Conservation (phyloP, 2,113 vertebrate genomes). For the Hydropotes inermis region DNA sequence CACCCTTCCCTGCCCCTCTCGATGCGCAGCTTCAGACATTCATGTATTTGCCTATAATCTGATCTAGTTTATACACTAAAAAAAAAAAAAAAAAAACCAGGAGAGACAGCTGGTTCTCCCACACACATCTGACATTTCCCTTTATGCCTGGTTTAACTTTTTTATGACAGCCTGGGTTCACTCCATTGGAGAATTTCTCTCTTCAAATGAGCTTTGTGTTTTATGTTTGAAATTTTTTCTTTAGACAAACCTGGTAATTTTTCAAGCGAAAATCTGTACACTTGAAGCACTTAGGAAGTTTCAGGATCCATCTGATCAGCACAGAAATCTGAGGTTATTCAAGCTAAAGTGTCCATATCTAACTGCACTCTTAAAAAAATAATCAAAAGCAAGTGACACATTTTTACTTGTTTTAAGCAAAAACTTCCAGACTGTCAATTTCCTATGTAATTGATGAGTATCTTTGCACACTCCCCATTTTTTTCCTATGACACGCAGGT, state of each 20-base stretch:
- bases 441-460: conserved; percentile 47
- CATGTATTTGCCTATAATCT: conserved; percentile 74
- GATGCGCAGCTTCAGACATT: conserved; percentile 47
- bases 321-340: conserved; percentile 71
- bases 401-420: conserved; percentile 63
- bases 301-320: conserved; percentile 64
- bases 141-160: conserved; percentile 82
- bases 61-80: conserved; percentile 69
- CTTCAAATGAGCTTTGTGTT: conserved; percentile 75
- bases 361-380: conserved; percentile 34
- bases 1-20: neutral
- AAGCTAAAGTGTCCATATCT: conserved; percentile 57
- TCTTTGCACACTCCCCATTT: neutral
- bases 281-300: conserved; percentile 75
- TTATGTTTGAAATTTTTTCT: conserved; percentile 76
- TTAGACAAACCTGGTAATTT: conserved; percentile 80
- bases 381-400: conserved; percentile 44
- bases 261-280: conserved; percentile 74
- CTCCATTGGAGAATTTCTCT: conserved; percentile 77
- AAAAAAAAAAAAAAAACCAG: neutral
- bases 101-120: conserved; percentile 80
- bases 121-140: conserved; percentile 81
- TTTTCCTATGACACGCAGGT: neutral
- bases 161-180: conserved; percentile 78
- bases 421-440: conserved; percentile 36